Percentiles rank a stretch among this genome's conserved stretches.
Evolutionary conservation across 2,888 invertebrate species (phyloP).

Genomic region (Netelia fuscicornis): DNA sequence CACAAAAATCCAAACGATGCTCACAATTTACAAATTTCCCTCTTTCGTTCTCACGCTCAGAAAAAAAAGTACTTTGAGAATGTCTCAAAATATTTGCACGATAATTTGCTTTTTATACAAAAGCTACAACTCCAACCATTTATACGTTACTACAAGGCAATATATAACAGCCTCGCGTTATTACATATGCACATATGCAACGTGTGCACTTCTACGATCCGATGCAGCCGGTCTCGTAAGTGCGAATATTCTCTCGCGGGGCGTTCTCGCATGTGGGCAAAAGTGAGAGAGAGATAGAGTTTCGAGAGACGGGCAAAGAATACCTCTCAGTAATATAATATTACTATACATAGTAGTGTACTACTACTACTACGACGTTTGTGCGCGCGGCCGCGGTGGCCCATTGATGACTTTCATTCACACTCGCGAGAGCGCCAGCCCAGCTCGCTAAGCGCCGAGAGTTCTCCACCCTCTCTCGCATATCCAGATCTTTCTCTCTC

Average conservation of each 20-base stretch:
- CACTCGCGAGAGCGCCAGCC: slow-evolving; percentile 69
- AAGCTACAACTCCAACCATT: neutral
- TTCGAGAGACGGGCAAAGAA: slow-evolving; percentile 40
- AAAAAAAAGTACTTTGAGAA: no score
- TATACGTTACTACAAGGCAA: neutral
- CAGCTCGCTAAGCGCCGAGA: slow-evolving; percentile 51
- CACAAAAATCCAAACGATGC: no score
- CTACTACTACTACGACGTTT: slow-evolving; percentile 48
- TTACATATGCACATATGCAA: slow-evolving; percentile 14
- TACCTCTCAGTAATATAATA: slow-evolving; percentile 45
- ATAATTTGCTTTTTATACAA: no score
- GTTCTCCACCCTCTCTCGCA: slow-evolving; percentile 50
- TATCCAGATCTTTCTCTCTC: slow-evolving; percentile 33
- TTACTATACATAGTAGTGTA: slow-evolving; percentile 52
- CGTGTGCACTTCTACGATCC: slow-evolving; percentile 29
- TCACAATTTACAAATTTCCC: no score
- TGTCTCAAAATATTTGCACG: no score
- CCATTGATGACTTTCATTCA: slow-evolving; percentile 77
- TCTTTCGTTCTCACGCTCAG: no score
- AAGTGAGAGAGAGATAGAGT: slow-evolving; percentile 30
- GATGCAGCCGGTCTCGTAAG: slow-evolving; percentile 41
- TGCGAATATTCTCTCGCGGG: slow-evolving; percentile 52
- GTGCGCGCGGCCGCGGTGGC: slow-evolving; percentile 62
- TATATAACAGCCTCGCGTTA: neutral
- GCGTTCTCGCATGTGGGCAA: slow-evolving; percentile 57